Evolutionary conservation across 2,888 invertebrate species (phyloP).

Genomic region (Deroplatys truncata): DNA sequence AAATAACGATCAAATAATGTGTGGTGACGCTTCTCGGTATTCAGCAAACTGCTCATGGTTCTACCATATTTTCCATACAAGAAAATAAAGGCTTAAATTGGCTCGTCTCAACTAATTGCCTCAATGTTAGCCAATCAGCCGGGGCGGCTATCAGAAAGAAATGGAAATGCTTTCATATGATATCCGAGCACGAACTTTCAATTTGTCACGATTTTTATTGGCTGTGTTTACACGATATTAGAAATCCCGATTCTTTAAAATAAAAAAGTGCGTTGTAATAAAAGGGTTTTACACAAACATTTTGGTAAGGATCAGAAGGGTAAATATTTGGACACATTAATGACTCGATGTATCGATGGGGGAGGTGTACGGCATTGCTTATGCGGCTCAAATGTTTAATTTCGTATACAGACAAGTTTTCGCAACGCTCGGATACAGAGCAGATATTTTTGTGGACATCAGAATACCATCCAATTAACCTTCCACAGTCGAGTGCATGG

Average conservation of each 20-base stretch:
- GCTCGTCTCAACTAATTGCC: background rate
- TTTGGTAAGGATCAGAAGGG: background rate
- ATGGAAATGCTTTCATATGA: background rate
- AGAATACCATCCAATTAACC: background rate
- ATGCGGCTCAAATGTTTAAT: background rate
- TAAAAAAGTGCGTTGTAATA: background rate
- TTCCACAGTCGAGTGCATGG: background rate
- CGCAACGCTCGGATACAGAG: background rate
- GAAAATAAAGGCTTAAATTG: background rate
- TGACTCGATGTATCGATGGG: background rate
- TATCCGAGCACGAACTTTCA: background rate
- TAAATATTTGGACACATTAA: background rate
- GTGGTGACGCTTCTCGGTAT: background rate
- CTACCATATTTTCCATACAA: background rate
- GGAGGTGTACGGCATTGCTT: background rate
- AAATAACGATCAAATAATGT: background rate
- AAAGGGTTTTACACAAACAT: background rate
- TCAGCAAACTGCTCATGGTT: background rate
- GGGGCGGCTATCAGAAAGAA: background rate
- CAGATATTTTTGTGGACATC: background rate
- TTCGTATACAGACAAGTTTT: background rate
- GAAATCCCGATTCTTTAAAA: background rate
- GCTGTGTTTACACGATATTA: background rate
- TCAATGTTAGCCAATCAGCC: background rate
- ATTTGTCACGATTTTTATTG: background rate